Conservation (phyloP, 2,797 vertebrate genomes). For the Eulemur albifrons region DNA sequence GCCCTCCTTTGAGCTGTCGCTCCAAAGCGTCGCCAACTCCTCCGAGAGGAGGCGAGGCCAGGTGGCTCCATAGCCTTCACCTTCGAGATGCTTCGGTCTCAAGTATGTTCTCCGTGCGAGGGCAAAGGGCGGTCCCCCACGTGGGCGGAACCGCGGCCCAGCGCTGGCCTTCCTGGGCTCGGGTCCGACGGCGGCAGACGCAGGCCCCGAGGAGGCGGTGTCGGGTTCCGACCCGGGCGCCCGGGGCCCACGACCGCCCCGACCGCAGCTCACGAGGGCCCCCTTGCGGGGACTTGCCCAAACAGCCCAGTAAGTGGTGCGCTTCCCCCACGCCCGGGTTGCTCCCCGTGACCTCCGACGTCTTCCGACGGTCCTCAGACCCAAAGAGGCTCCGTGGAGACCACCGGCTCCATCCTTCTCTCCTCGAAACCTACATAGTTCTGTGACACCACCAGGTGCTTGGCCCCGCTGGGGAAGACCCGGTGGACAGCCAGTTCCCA, state of each 20-base stretch:
- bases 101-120: fast-evolving
- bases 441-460: neutral
- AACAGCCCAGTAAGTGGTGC: slow-evolving; percentile 55
- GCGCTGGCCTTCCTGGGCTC: neutral
- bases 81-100: neutral
- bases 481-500: neutral
- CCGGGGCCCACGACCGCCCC: slow-evolving; percentile 49
- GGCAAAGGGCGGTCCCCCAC: neutral
- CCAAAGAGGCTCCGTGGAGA: neutral
- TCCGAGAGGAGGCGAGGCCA: neutral
- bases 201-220: neutral
- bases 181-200: too few relatives aligned
- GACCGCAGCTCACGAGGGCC: slow-evolving; percentile 75
- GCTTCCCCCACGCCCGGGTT: neutral
- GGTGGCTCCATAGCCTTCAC: too few relatives aligned
- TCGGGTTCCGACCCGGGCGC: neutral
- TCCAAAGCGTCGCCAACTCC: neutral
- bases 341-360: fast-evolving
- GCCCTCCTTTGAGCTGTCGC: neutral
- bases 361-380: neutral
- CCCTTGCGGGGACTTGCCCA: slow-evolving; percentile 70
- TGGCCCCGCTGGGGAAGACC: neutral
- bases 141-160: neutral
- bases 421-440: neutral
- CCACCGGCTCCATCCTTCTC: neutral